Evolutionary conservation across 2,888 invertebrate species (phyloP).

Genomic region (Cerastis leucographa): DNA sequence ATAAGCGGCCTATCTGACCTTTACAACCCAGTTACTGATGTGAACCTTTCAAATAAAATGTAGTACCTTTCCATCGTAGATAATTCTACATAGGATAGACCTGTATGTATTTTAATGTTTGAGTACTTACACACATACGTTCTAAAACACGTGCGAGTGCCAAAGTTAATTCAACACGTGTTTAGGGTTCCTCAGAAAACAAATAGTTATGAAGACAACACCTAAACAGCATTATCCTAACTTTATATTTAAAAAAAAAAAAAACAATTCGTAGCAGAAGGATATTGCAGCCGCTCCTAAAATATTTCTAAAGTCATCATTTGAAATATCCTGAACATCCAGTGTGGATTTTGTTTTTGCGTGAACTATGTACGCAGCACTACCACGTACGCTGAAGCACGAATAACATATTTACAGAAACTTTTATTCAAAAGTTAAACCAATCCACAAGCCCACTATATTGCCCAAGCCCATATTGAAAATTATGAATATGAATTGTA

Average conservation of each 20-base stretch:
- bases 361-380: neutral
- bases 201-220: neutral
- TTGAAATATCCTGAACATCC: neutral
- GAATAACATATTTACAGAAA: neutral
- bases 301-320: neutral
- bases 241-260: too few relatives aligned
- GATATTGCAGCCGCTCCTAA: neutral
- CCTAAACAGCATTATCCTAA: neutral
- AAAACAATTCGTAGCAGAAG: too few relatives aligned
- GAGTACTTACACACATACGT: neutral
- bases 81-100: neutral
- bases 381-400: neutral
- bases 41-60: neutral
- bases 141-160: slow-evolving; percentile 33
- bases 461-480: too few relatives aligned
- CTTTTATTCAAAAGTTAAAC: neutral
- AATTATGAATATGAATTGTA: too few relatives aligned
- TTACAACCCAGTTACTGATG: neutral
- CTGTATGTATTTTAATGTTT: slow-evolving; percentile 11
- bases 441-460: neutral
- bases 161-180: neutral
- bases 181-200: slow-evolving; percentile 20
- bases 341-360: neutral
- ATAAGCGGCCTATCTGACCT: neutral
- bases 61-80: neutral